A percentile compares a stretch with the other conserved stretches of the same genome.
Conservation (phyloP, 1,140 invertebrate genomes). For the Anastatus disparis region DNA sequence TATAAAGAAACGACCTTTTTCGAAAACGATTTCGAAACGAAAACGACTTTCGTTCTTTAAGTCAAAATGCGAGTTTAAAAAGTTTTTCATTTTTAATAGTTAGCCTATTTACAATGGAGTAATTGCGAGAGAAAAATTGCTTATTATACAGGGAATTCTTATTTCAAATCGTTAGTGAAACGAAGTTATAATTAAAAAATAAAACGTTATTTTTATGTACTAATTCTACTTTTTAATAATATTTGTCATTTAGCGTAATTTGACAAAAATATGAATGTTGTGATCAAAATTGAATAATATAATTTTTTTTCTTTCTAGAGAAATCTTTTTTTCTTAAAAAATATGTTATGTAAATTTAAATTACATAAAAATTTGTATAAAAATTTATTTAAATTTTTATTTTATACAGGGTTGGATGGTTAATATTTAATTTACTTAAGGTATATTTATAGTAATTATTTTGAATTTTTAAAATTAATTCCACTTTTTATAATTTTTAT, state of each 20-base stretch:
- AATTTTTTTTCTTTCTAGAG: constrained; percentile 34
- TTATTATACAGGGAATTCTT: constrained; percentile 18
- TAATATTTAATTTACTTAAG: constrained; percentile 47
- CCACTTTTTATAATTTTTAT: too few relatives aligned
- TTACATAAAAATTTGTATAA: not conserved
- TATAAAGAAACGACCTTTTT: constrained; percentile 12
- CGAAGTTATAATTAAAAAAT: constrained; percentile 11
- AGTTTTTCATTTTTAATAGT: constrained; percentile 17
- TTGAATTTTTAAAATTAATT: too few relatives aligned
- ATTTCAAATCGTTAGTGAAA: constrained; percentile 3
- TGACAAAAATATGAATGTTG: constrained; percentile 31
- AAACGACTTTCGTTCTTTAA: constrained; percentile 20
- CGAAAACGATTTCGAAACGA: constrained; percentile 20
- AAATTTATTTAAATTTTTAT: constrained; percentile 26
- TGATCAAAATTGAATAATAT: constrained; percentile 35
- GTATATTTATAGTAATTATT: too few relatives aligned
- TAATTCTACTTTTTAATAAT: constrained; percentile 32
- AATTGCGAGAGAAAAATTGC: constrained; percentile 19
- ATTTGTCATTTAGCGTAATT: constrained; percentile 31
- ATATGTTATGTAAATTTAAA: constrained; percentile 9
- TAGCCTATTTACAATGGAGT: constrained; percentile 27
- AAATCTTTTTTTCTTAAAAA: constrained; percentile 33
- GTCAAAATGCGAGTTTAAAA: constrained; percentile 7
- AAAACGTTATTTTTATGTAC: constrained; percentile 29
- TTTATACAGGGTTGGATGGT: constrained; percentile 45